These are phyloP conservation scores for Halcyon badia DNA, from an alignment of 2,797 vertebrate species.

Conservation along the genomic window DNA sequence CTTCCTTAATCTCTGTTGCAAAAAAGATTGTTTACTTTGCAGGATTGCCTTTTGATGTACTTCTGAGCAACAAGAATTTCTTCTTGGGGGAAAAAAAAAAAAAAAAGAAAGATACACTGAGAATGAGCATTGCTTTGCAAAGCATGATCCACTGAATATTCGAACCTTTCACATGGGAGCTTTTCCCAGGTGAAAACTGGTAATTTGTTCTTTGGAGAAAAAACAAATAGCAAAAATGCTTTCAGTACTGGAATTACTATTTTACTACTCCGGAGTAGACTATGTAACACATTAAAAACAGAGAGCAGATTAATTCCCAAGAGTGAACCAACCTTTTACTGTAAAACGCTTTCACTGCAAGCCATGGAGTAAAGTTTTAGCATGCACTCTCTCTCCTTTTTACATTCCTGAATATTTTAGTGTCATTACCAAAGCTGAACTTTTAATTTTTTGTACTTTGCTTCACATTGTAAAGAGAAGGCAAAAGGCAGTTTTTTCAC, in stretches of 20 bases:
- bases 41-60: conserved; percentile 3
- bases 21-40: neutral
- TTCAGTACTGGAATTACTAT: conserved; percentile 59
- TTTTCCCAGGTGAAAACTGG: conserved; percentile 46
- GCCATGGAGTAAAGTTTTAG: conserved; percentile 42
- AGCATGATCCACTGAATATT: conserved; percentile 5
- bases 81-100: neutral
- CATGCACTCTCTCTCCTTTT: neutral
- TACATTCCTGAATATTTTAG: conserved; percentile 70
- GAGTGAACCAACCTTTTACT: conserved; percentile 72
- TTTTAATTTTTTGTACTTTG: conserved; percentile 34
- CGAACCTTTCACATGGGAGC: conserved; percentile 24
- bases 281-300: conserved; percentile 68
- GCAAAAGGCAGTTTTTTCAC: neutral
- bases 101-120: neutral
- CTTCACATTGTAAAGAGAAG: conserved; percentile 6
- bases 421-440: conserved; percentile 33
- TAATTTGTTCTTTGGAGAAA: conserved; percentile 71
- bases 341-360: conserved; percentile 67
- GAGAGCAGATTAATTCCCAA: conserved; percentile 60
- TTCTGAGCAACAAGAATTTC: neutral
- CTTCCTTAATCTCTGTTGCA: neutral
- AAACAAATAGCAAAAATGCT: conserved; percentile 71
- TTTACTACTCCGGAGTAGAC: conserved; percentile 54
- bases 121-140: conserved; percentile 17